phyloP scores from a whole-genome alignment of 2,888 invertebrate species.

The Ametastegia equiseti region DNA sequence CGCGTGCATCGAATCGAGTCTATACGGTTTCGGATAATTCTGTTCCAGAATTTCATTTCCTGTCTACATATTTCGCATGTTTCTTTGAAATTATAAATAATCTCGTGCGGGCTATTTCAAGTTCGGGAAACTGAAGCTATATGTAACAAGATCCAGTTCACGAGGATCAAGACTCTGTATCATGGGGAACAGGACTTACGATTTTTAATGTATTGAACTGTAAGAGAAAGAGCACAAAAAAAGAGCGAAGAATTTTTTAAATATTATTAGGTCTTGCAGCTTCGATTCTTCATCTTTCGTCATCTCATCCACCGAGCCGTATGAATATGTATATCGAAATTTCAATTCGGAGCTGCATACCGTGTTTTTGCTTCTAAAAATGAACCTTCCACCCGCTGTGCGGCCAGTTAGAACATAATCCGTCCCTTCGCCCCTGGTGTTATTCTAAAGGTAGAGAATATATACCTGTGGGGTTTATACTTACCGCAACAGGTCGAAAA shows the following conservation, averaged over 20 bases:
- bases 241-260: background rate
- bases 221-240: background rate
- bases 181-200: no score
- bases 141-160: background rate
- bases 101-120: background rate
- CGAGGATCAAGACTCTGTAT: background rate
- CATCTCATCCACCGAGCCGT: slow-evolving; percentile 11
- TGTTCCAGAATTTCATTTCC: background rate
- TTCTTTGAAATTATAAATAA: background rate
- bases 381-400: slow-evolving; percentile 47
- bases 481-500: background rate
- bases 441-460: slow-evolving; percentile 23
- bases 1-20: background rate
- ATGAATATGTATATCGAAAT: slow-evolving; percentile 22
- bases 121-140: background rate
- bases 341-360: slow-evolving; percentile 19
- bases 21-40: background rate
- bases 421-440: slow-evolving; percentile 31
- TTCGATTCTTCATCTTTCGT: background rate
- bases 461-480: slow-evolving; percentile 1
- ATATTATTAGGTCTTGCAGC: background rate
- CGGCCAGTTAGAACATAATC: slow-evolving; percentile 34
- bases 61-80: background rate
- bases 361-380: slow-evolving; percentile 43
- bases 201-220: background rate